Base-by-base conservation (phyloP, 2,113 vertebrate genomes). In the Mixornis gularis region DNA sequence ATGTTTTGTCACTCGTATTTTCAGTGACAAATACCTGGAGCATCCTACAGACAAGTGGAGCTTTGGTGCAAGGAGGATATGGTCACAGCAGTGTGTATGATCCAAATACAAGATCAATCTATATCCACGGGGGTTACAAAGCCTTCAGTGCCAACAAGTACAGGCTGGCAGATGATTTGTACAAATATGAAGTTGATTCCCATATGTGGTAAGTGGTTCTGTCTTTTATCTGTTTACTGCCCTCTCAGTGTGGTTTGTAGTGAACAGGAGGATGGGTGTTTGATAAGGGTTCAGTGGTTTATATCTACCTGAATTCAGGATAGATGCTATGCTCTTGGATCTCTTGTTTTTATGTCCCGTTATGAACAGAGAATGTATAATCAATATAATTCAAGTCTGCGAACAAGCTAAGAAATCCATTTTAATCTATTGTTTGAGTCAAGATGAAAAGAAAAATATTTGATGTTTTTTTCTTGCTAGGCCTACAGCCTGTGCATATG, bases 31-130 rank as follows among this genome's bases (percentile, higher is more conserved):
- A 99, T 77, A 97, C 96, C 0, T 99, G 99, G 99, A 98, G 68
- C 82, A 72, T 99, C 70, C 93, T 98, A 43, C 83, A 96, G 26
- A 99, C 99, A 0, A 96, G 96, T 0, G 99, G 99, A 3, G 99
- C 99, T 1, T 97, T 99, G 94, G 99, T 99, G 18, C 99, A 99
- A 84, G 99, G 99, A 7, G 99, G 99, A 1, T 99, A 99, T 9
- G 99, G 99, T 40, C 99, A 99, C 96, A 99, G 99, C 86, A 99
- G 99, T 5, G 99, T 99, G 17, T 99, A 98, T 27, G 99, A 99
- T 92, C 94, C 97, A 2, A 96, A 91, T 19, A 98, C 98, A 27
- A 97, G 96, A 69, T 97, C 98, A 24, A 95, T 99, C 74, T 99
- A 99, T 68, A 97, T 98, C 92, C 99, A 99, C 2, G 99, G 99